These are phyloP conservation scores for Anorthoa munda DNA, from an alignment of 2,888 invertebrate species.

Conservation along the genomic window DNA sequence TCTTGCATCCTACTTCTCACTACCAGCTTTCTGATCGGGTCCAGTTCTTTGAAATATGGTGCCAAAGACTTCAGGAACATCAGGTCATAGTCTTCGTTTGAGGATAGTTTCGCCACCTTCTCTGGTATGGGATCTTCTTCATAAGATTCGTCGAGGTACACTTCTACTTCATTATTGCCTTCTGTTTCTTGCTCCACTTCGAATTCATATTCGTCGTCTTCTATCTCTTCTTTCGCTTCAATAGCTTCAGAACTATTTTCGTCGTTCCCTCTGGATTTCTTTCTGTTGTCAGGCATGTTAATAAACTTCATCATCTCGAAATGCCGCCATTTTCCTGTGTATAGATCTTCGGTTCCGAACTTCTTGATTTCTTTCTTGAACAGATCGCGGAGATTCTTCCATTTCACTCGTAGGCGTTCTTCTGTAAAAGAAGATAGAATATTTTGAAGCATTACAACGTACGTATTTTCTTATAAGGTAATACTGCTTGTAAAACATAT, in stretches of 20 bases:
- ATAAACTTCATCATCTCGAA: conserved; percentile 73
- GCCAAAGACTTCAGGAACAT: conserved; percentile 80
- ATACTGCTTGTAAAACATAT: neutral
- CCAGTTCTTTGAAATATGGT: conserved; percentile 76
- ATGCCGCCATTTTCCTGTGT: conserved; percentile 75
- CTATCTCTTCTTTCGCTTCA: conserved; percentile 39
- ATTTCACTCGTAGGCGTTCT: conserved; percentile 72
- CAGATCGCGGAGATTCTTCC: conserved; percentile 79
- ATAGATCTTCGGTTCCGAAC: conserved; percentile 59
- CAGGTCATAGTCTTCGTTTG: conserved; percentile 75
- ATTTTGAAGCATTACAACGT: neutral
- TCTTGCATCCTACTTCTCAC: conserved; percentile 81
- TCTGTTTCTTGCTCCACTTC: conserved; percentile 35
- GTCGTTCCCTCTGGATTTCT: conserved; percentile 11
- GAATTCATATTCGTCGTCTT: conserved; percentile 43
- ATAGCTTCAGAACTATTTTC: conserved; percentile 39
- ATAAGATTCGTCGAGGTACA: conserved; percentile 44
- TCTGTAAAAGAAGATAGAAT: conserved; percentile 68
- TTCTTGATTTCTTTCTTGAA: conserved; percentile 74
- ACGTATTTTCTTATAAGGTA: neutral
- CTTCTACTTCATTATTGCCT: conserved; percentile 47
- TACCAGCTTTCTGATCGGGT: conserved; percentile 76
- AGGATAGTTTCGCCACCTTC: conserved; percentile 52
- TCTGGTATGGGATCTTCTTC: conserved; percentile 65
- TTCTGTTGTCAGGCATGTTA: neutral